Percentiles rank a stretch among this genome's conserved stretches.
phyloP scores from a whole-genome alignment of 2,888 invertebrate genomes.

The Belgica antarctica region DNA sequence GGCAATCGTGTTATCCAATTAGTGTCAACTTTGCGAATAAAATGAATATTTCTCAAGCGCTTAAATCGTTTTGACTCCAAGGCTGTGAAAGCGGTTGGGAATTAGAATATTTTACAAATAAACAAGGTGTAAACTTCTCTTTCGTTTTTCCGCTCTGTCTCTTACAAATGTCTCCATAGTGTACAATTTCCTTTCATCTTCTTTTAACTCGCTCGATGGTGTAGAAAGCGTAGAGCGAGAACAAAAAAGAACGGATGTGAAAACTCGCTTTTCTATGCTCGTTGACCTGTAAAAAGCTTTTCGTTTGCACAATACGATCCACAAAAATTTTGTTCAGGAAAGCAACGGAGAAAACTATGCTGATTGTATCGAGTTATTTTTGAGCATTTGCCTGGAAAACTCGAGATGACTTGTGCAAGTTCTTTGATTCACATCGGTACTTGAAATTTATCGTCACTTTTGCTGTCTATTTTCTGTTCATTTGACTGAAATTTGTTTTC shows the following conservation, averaged over 20 bases:
- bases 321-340: slow-evolving; percentile 11
- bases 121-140: no score
- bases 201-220: no score
- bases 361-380: no score
- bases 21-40: background rate
- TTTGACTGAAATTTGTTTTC: background rate
- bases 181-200: background rate
- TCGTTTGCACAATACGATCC: background rate
- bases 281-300: slow-evolving; percentile 16
- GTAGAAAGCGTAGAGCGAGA: slow-evolving; percentile 22
- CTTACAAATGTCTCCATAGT: background rate
- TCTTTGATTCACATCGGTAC: background rate
- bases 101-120: no score
- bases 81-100: no score
- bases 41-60: background rate
- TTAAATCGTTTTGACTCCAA: background rate
- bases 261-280: background rate
- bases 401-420: background rate
- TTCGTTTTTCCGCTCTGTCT: no score
- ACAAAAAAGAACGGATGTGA: background rate
- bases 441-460: background rate
- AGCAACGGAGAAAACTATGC: background rate
- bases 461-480: background rate
- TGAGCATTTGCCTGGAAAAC: no score
- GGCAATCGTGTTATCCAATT: slow-evolving; percentile 16